phyloP scores from a whole-genome alignment of 2,113 vertebrate species.

The Pantherophis guttatus region DNA sequence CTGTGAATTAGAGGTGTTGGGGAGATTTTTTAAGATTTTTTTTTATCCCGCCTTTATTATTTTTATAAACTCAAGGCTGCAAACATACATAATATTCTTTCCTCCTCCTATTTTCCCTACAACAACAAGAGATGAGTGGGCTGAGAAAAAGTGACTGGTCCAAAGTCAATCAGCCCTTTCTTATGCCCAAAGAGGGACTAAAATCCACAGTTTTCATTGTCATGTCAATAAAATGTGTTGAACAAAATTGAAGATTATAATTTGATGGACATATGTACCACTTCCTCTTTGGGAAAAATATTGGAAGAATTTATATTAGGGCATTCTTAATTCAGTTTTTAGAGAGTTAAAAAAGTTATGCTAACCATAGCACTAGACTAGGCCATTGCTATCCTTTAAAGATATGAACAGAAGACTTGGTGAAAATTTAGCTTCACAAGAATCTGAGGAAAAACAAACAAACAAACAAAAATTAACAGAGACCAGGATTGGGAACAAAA shows the following conservation, averaged over 20 bases:
- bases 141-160: too few species aligned
- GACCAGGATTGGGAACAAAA: background rate
- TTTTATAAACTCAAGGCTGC: background rate
- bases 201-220: background rate
- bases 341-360: background rate
- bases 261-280: background rate
- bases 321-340: background rate
- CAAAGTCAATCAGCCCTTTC: background rate
- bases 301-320: background rate
- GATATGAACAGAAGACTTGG: background rate
- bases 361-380: background rate
- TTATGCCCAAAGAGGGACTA: background rate
- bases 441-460: background rate
- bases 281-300: background rate
- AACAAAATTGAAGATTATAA: background rate
- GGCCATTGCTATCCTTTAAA: background rate
- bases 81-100: too few species aligned
- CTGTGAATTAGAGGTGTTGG: background rate
- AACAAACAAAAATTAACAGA: background rate
- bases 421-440: background rate
- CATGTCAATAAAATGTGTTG: background rate
- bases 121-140: too few species aligned
- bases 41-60: background rate
- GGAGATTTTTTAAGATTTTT: background rate
- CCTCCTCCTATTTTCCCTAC: too few species aligned